A percentile compares a stretch with the other conserved stretches of the same genome.
Conservation (phyloP, 1,140 invertebrate genomes). For the Drosophila sp. region DNA sequence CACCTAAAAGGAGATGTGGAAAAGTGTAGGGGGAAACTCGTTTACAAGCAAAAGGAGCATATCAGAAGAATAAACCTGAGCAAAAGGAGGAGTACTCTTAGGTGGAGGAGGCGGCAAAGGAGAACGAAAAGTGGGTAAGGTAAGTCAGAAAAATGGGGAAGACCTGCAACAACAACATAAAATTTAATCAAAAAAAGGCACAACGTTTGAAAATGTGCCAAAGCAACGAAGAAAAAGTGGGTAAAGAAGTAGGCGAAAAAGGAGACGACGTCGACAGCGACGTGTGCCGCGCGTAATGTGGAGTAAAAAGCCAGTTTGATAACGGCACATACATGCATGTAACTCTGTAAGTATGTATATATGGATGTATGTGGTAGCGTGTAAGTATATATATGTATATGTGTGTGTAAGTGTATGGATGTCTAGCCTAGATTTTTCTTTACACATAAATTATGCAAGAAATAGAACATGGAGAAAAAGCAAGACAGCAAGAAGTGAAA, state of each 20-base stretch:
- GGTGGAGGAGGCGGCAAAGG: conserved; percentile 10
- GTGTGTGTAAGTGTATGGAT: conserved; percentile 42
- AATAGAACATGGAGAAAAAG: conserved; percentile 51
- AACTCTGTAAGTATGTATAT: neutral
- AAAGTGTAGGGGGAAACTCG: conserved; percentile 79
- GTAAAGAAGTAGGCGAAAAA: conserved; percentile 39
- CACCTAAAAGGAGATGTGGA: conserved; percentile 71
- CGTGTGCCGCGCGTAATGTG: conserved; percentile 69
- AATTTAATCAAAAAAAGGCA: conserved; percentile 78
- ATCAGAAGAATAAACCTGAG: neutral
- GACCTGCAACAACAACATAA: conserved; percentile 56
- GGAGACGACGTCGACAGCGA: conserved; percentile 15
- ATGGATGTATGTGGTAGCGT: neutral
- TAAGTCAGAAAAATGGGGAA: neutral
- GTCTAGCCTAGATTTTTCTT: conserved; percentile 69
- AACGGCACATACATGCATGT: conserved; percentile 46
- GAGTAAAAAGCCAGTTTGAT: conserved; percentile 70
- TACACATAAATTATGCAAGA: conserved; percentile 79
- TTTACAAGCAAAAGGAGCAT: conserved; percentile 34
- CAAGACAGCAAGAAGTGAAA: conserved; percentile 36
- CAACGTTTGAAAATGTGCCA: conserved; percentile 76
- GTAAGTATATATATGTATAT: neutral
- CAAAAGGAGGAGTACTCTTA: neutral
- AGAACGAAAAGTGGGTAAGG: conserved; percentile 70
- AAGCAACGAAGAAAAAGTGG: conserved; percentile 25